Conservation (phyloP, 2,797 vertebrate species). For the Neosilurus mollespiculum region DNA sequence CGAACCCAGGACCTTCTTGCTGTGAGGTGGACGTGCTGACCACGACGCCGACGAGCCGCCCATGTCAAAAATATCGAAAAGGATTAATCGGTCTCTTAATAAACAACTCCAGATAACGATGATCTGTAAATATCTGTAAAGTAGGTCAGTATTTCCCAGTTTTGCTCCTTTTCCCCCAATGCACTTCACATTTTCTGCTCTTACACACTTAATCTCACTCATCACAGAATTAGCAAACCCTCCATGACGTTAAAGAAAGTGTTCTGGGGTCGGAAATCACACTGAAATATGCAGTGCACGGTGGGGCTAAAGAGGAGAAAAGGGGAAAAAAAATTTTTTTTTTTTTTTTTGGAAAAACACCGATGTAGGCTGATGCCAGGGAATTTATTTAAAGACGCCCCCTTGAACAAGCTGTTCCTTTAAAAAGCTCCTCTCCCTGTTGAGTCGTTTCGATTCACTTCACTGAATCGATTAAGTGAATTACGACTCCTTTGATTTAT, state of each 20-base stretch:
- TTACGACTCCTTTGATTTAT: slow-evolving; percentile 36
- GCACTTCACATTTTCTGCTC: neutral
- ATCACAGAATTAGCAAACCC: slow-evolving; percentile 26
- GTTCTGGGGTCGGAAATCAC: neutral
- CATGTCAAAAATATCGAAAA: neutral
- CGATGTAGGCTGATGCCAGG: slow-evolving; percentile 26
- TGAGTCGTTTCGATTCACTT: slow-evolving; percentile 47
- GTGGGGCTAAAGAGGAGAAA: neutral
- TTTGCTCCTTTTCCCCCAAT: neutral
- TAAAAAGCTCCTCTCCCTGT: slow-evolving; percentile 58
- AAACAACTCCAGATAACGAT: neutral
- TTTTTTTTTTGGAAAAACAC: slow-evolving; percentile 13
- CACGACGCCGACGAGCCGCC: too few species aligned
- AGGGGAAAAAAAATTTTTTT: neutral
- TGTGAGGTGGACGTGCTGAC: too few species aligned
- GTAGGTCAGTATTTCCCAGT: slow-evolving; percentile 12
- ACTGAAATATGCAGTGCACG: slow-evolving; percentile 5
- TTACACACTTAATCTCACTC: neutral
- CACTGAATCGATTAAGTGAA: slow-evolving; percentile 62
- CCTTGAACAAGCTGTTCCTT: slow-evolving; percentile 57
- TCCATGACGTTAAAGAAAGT: neutral
- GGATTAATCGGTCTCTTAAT: neutral
- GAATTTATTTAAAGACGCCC: slow-evolving; percentile 48
- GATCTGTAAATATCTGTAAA: neutral
- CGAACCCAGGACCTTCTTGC: too few species aligned